Base-by-base conservation (phyloP, 2,113 vertebrate species). In the Thalassoma bifasciatum region DNA sequence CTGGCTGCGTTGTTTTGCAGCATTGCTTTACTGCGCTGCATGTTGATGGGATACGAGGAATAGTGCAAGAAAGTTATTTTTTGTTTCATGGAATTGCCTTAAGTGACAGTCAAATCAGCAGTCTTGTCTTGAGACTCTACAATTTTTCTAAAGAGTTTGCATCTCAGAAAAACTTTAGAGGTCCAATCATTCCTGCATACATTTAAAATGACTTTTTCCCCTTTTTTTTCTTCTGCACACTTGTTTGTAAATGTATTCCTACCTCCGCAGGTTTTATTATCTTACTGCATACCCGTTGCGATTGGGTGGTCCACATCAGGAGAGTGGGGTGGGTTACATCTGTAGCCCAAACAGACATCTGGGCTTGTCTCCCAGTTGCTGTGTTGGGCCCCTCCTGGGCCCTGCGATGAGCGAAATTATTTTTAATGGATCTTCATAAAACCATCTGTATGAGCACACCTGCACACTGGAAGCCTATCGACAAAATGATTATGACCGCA, bases 401-500 rank as follows among this genome's bases (percentile, higher is more conserved):
- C 85, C 82, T 88, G 81, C 75, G 87, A 94, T 90, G 91, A 92
- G 91, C 86, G 65, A 92, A 94, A 94, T 94, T 90, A 94, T 94
- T 94, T 93, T 93, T 94, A 93, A 93, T 93, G 92, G 94, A 92
- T 94, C 92, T 93, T 93, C 92, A 94, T 94, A 93, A 94, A 93
- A 93, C 90, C 94, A 92, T 93, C 93, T 93, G 92, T 93, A 93
- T 88, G 89, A 63, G 89, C 73, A 84, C 93, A 92, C 92, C 92
- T 93, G 92, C 92, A 93, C 89, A 89, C 92, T 93, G 90, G 87
- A 94, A 88, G 86, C 88, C 91, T 93, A 94, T 94, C 79, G 93
- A 93, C 92, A 92, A 85, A 93, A 90, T 93, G 92, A 93, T 94
- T 93, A 94, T 81, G 81, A 91, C 89, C 83, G 84, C 91, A 75